A percentile compares a stretch with the other conserved stretches of the same genome.
phyloP scores from a whole-genome alignment of 2,797 vertebrate species.

The Microhierax caerulescens region DNA sequence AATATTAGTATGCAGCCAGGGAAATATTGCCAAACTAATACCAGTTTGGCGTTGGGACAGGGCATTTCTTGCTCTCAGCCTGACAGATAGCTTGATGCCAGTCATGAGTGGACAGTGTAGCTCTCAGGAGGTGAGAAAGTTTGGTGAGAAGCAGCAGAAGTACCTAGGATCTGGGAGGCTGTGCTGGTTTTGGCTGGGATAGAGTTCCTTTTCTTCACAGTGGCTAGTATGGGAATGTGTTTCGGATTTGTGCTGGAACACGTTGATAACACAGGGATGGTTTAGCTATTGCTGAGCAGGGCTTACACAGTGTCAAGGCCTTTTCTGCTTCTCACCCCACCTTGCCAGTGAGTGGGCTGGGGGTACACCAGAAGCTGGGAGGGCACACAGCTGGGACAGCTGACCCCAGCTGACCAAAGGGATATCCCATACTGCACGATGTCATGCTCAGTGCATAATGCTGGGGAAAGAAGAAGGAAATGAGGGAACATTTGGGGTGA shows the following conservation, averaged over 20 bases:
- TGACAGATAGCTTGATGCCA: background rate
- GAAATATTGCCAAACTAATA: background rate
- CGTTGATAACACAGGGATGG: background rate
- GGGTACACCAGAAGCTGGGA: background rate
- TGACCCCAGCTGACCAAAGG: background rate
- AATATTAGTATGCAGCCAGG: background rate
- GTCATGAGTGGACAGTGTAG: background rate
- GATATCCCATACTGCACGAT: fast-evolving
- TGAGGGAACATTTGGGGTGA: background rate
- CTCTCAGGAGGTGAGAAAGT: background rate
- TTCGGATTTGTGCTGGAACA: background rate
- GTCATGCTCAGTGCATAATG: fast-evolving
- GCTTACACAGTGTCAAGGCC: background rate
- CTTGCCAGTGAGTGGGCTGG: fast-evolving
- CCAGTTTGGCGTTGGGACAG: background rate
- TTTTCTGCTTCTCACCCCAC: background rate
- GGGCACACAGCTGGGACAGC: fast-evolving
- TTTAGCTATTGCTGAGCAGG: fast-evolving
- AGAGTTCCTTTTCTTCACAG: background rate
- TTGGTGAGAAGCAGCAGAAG: background rate
- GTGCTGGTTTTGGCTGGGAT: background rate
- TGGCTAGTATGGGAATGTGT: background rate
- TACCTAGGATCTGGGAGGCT: background rate
- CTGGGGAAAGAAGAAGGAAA: background rate
- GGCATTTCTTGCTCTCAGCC: background rate